Evolutionary conservation across 2,113 vertebrate species (phyloP).

Genomic region (Chaetodon trifascialis): DNA sequence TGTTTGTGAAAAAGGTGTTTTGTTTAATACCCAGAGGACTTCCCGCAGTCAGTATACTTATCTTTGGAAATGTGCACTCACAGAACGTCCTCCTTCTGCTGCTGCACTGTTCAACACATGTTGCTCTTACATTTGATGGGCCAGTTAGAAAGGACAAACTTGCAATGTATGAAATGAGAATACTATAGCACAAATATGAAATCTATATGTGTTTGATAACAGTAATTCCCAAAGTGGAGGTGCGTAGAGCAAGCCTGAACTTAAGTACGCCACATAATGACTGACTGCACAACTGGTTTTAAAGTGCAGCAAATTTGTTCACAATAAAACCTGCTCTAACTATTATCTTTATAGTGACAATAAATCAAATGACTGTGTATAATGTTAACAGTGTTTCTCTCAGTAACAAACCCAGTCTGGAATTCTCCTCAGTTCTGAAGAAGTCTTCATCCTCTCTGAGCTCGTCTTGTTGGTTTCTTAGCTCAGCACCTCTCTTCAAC

Average conservation of each 20-base stretch:
- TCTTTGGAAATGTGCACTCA: not conserved
- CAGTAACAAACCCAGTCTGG: no score
- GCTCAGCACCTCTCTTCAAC: not conserved
- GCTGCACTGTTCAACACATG: not conserved
- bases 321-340: not conserved
- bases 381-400: not conserved
- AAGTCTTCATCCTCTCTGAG: not conserved
- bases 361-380: not conserved
- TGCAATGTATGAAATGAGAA: not conserved
- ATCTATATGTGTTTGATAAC: not conserved
- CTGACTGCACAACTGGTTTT: not conserved
- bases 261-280: not conserved
- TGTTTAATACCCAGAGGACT: conserved; percentile 2
- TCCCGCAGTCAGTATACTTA: not conserved
- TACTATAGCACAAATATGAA: not conserved
- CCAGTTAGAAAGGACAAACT: not conserved
- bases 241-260: not conserved
- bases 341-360: not conserved
- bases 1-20: not conserved
- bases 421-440: not conserved
- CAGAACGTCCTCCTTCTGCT: not conserved
- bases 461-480: not conserved
- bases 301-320: not conserved
- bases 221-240: not conserved
- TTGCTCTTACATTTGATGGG: not conserved